A percentile compares a stretch with the other conserved stretches of the same genome.
Conservation (phyloP, 2,797 vertebrate species). For the Argentina silus region DNA sequence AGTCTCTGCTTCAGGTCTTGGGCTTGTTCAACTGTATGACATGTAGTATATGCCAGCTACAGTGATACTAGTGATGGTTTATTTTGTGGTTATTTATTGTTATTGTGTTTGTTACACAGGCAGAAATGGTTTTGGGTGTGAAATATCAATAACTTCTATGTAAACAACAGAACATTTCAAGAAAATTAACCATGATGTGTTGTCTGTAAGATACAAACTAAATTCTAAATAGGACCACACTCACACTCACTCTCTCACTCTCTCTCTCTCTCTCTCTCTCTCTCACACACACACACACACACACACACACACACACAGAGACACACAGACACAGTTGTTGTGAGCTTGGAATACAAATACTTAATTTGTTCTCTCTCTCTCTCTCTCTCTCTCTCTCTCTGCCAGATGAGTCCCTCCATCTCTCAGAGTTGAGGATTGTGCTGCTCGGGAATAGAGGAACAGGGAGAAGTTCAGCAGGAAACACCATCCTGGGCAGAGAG, state of each 20-base stretch:
- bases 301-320: no score
- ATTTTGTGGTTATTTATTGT: not conserved
- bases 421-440: not conserved
- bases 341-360: no score
- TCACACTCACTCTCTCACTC: no score
- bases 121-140: no score
- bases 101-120: no score
- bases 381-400: not conserved
- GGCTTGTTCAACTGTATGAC: not conserved
- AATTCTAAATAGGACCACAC: not conserved
- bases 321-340: no score
- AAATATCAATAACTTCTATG: no score
- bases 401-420: not conserved
- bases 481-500: not conserved
- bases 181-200: not conserved
- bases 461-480: not conserved
- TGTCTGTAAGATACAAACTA: not conserved
- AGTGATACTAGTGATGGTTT: no score
- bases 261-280: not conserved
- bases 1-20: not conserved
- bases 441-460: not conserved
- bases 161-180: no score
- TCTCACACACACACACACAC: no score
- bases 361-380: no score
- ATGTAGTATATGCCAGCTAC: not conserved